Percentiles rank a stretch among this genome's conserved stretches.
Conservation (phyloP, 2,113 vertebrate species). For the Coregonus clupeaformis region DNA sequence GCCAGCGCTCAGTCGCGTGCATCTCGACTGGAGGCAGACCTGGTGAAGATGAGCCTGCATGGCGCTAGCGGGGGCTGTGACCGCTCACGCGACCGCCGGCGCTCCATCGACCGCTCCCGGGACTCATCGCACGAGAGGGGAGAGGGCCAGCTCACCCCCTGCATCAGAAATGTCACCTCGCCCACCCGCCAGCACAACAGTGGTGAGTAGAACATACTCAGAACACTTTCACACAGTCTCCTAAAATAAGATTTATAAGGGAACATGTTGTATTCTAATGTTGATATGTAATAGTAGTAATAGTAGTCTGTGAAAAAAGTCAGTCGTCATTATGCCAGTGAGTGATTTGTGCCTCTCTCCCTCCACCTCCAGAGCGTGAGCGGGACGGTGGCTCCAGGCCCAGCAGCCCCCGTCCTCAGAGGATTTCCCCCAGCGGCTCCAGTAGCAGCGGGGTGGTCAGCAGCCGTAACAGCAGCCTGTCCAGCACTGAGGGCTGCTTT, state of each 20-base stretch:
- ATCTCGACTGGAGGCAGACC: slow-evolving; percentile 78
- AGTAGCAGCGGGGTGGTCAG: slow-evolving; percentile 83
- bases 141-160: slow-evolving; percentile 95
- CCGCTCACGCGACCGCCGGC: slow-evolving; percentile 45
- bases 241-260: too few species aligned
- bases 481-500: slow-evolving; percentile 88
- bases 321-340: background rate
- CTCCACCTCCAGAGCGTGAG: slow-evolving; percentile 80
- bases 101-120: slow-evolving; percentile 92
- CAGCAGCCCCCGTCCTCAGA: slow-evolving; percentile 92
- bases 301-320: too few species aligned
- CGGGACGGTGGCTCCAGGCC: slow-evolving; percentile 90
- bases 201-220: slow-evolving; percentile 73
- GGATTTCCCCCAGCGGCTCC: slow-evolving; percentile 88
- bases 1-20: slow-evolving; percentile 78
- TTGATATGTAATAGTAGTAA: too few species aligned
- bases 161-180: slow-evolving; percentile 96
- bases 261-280: too few species aligned
- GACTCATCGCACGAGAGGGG: slow-evolving; percentile 95
- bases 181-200: slow-evolving; percentile 92
- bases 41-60: slow-evolving; percentile 92
- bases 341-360: background rate
- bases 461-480: slow-evolving; percentile 92
- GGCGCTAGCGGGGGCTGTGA: slow-evolving; percentile 90
- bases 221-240: too few species aligned